Base-by-base conservation (phyloP, 2,888 invertebrate species). In the Megastigmus dorsalis region DNA sequence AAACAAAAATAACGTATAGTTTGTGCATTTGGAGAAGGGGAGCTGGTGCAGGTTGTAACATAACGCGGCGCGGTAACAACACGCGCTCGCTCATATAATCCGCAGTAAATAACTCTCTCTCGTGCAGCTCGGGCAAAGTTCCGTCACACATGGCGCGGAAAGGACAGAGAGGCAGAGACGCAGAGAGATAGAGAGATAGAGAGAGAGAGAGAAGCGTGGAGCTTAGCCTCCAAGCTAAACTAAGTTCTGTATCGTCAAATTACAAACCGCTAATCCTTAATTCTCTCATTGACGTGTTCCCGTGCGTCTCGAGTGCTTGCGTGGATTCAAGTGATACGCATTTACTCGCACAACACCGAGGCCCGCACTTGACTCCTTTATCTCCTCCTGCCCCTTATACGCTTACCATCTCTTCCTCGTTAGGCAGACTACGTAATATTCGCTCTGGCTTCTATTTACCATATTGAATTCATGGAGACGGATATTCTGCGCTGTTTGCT, bases 231-330 rank as follows among this genome's bases (percentile, higher is more conserved):
- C 9, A 7, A 1, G 60, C 52, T 33, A 33, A 63, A 43, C 59
- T 36, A 52, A 52, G 52, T 66, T 66, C 72, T 52, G 66, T 18
- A 66, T 66, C 60, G 66, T 43, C 52, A 43, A 60, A 66, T 72
- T 73, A 60, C 72, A 66, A 57, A 59, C 72, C 66, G 59, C 66
- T 66, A 66, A 73, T 73, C 72, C 66, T 52, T 54, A 73, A 73
- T 66, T 73, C 72, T 50, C 59, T 18, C 66, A 66, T 66, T 60
- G 59, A 60, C 60, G 59, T 18, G 59, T 59, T 50, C 30, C 60
- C 10, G 18, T n/a, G 28, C 41, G 15, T 18, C 68, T 59, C 38
- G 3, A 26, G 33, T 38, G 59, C 59, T 45, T 52, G 57, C 23
- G 41, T 65, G 72, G 50, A 59, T 55, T 57, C 30, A 33, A 66